Base-by-base conservation (phyloP, 2,888 invertebrate genomes). In the Stenodema calcarata region DNA sequence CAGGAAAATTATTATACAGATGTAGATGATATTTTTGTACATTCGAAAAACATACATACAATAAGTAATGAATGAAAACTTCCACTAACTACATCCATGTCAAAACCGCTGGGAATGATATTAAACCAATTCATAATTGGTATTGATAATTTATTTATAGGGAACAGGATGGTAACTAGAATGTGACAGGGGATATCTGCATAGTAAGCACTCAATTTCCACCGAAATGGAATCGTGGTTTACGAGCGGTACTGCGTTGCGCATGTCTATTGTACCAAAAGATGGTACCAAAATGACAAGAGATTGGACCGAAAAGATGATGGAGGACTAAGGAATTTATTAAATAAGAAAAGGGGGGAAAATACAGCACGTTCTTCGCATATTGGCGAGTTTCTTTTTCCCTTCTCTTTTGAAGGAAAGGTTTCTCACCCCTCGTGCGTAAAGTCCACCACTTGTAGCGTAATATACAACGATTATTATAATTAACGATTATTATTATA, bases 311-410 rank as follows among this genome's bases (percentile, higher is more conserved):
- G 70, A 30, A 14, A 70, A 27, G 27, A 70, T 16, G 7, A 30
- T 28, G 16, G 23, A 44, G 3, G 47, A n/a, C 18, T 23, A 44
- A 23, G 44, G 78, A 62, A 62, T 62, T 27, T 78, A 78, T 44
- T 78, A 14, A 27, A 44, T 41, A 14, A 35, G 41, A 35, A 81
- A 79, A n/a, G 14, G 50, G 41, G 47, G 54, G 41, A 18, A 41
- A 82, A 82, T 16, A 41, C 14, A 41, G 82, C 82, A 35, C 69
- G 69, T 82, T 69, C 69, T 82, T 69, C 82, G 69, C 69, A 82
- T 82, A 82, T 82, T 69, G 82, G 81, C 0, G 41, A 54, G 82
- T 11, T 27, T 69, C 41, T 82, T n/a, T n/a, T n/a, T n/a, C n/a
- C n/a, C n/a, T n/a, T n/a, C n/a, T 82, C 28, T 54, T 54, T 80